Conservation (phyloP, 2,888 invertebrate species). For the Copidosoma aretas region DNA sequence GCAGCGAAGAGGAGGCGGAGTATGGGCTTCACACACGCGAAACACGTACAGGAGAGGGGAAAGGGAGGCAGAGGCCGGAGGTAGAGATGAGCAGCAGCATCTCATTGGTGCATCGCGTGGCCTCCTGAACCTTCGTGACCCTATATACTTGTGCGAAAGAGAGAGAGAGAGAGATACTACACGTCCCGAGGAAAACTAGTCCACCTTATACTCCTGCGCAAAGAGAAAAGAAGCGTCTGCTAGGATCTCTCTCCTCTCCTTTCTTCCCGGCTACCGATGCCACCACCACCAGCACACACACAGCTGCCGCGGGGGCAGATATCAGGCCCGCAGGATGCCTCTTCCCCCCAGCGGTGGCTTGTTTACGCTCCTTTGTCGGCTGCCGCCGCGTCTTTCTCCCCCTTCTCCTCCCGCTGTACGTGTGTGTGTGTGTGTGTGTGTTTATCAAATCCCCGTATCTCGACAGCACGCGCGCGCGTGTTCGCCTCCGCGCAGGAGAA, state of each 20-base stretch:
- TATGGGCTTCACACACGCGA: neutral
- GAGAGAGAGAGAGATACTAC: conserved; percentile 26
- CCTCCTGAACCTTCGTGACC: conserved; percentile 56
- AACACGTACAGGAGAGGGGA: too few relatives aligned
- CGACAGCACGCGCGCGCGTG: neutral
- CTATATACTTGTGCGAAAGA: conserved; percentile 42
- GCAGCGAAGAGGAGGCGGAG: neutral
- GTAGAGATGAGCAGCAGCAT: conserved; percentile 27
- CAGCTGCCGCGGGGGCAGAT: conserved; percentile 13
- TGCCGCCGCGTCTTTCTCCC: conserved; percentile 8
- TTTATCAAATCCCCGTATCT: neutral
- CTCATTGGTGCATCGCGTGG: conserved; percentile 49
- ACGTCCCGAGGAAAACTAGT: conserved; percentile 47
- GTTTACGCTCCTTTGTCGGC: conserved; percentile 32
- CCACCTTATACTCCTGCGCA: conserved; percentile 32
- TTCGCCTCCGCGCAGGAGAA: too few relatives aligned
- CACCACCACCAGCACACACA: conserved; percentile 30
- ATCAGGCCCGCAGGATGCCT: conserved; percentile 16
- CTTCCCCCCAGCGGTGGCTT: conserved; percentile 2
- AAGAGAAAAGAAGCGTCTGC: conserved; percentile 7
- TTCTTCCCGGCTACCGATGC: conserved; percentile 23
- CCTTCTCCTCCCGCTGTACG: neutral
- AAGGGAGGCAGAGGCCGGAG: neutral
- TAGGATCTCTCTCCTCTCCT: neutral
- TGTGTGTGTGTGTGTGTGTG: neutral